These are phyloP conservation scores for Drosophila mulleri DNA, from an alignment of 2,888 invertebrate species.

Conservation along the genomic window DNA sequence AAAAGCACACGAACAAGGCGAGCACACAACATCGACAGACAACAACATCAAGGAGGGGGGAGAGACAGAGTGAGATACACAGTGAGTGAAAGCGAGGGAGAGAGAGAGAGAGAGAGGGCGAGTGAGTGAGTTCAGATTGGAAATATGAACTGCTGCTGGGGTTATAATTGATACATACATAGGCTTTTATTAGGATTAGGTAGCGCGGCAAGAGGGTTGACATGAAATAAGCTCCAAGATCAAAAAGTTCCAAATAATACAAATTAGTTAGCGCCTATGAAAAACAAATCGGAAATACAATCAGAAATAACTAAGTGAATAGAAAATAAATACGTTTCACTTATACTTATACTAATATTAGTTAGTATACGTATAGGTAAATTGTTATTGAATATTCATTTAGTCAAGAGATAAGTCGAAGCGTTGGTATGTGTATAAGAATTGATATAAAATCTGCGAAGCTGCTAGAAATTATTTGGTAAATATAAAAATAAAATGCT, in stretches of 20 bases:
- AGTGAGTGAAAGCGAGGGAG: not conserved
- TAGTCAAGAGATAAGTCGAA: not conserved
- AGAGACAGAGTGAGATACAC: not conserved
- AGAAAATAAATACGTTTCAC: not conserved
- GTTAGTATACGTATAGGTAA: not conserved
- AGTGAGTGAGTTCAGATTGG: slow-evolving; percentile 1
- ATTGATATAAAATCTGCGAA: not conserved
- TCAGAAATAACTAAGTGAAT: not conserved
- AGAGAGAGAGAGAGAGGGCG: not conserved
- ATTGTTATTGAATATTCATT: not conserved
- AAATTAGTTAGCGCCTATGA: slow-evolving; percentile 17
- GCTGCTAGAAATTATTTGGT: not conserved
- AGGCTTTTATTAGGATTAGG: slow-evolving; percentile 23
- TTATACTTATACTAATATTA: not conserved
- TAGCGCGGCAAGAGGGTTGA: slow-evolving; percentile 16
- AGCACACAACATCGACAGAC: slow-evolving; percentile 34
- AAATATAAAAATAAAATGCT: not conserved
- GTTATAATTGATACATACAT: slow-evolving; percentile 26
- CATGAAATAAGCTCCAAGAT: slow-evolving; percentile 26
- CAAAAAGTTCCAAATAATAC: slow-evolving; percentile 20
- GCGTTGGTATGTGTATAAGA: not conserved
- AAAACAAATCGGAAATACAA: slow-evolving; percentile 1
- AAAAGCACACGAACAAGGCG: slow-evolving; percentile 10
- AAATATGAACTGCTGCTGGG: slow-evolving; percentile 2
- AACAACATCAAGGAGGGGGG: slow-evolving; percentile 21